These are phyloP conservation scores for Leucoraja ocellata DNA, from an alignment of 2,797 vertebrate genomes.

Conservation along the genomic window DNA sequence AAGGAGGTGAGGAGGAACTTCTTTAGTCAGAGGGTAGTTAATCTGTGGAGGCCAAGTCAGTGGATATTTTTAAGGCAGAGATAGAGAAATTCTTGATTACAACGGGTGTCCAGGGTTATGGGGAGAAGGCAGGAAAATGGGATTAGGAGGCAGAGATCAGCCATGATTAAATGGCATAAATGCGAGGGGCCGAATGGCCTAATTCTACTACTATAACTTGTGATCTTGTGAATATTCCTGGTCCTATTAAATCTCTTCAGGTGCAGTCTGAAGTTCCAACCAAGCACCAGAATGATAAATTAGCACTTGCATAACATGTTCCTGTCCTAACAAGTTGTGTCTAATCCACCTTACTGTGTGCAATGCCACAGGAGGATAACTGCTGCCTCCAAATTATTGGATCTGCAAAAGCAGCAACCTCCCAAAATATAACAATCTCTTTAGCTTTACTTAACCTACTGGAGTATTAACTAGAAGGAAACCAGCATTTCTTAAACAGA, in stretches of 20 bases:
- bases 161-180: too few relatives aligned
- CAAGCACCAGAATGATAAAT: background rate
- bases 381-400: background rate
- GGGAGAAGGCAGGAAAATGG: too few relatives aligned
- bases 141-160: too few relatives aligned
- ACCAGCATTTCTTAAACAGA: background rate
- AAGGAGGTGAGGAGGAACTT: too few relatives aligned
- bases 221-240: background rate
- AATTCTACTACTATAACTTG: too few relatives aligned
- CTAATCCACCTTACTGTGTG: background rate
- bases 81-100: too few relatives aligned
- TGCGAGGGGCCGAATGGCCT: too few relatives aligned
- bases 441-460: background rate
- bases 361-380: background rate
- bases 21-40: too few relatives aligned
- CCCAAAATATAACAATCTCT: background rate
- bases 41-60: too few relatives aligned
- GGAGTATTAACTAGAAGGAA: background rate
- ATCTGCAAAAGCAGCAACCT: background rate
- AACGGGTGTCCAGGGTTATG: too few relatives aligned
- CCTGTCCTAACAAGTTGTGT: background rate
- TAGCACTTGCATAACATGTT: background rate
- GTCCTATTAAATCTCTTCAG: background rate
- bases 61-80: too few relatives aligned
- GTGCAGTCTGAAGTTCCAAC: background rate